Percentiles rank a stretch among this genome's conserved stretches.
Conservation (phyloP, 2,888 invertebrate genomes). For the Dicycla oo region DNA sequence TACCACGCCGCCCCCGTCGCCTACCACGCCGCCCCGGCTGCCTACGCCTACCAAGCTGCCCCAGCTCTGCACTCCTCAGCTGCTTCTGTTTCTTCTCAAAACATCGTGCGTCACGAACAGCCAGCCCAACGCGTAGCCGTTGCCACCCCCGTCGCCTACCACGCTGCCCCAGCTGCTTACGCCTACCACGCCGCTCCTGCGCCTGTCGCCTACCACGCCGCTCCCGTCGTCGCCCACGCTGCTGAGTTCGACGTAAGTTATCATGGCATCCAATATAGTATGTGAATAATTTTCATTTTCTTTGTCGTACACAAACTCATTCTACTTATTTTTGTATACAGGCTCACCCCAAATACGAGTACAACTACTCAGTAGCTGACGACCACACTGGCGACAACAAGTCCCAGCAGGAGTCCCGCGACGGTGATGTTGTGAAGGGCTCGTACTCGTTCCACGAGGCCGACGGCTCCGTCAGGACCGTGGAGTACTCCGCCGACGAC, state of each 20-base stretch:
- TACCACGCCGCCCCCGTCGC: slow-evolving; percentile 47
- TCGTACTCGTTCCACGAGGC: slow-evolving; percentile 90
- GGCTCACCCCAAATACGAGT: slow-evolving; percentile 88
- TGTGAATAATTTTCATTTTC: neutral
- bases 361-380: slow-evolving; percentile 90
- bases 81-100: slow-evolving; percentile 77
- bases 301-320: neutral
- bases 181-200: slow-evolving; percentile 50
- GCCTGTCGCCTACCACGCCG: slow-evolving; percentile 72
- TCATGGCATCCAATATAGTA: neutral
- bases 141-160: slow-evolving; percentile 57
- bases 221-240: slow-evolving; percentile 72
- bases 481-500: slow-evolving; percentile 89
- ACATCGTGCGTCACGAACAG: slow-evolving; percentile 78
- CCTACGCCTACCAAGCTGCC: slow-evolving; percentile 60
- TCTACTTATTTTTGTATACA: neutral
- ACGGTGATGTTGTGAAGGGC: slow-evolving; percentile 90
- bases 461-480: slow-evolving; percentile 89
- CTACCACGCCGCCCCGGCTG: too few relatives aligned
- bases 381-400: slow-evolving; percentile 90
- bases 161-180: slow-evolving; percentile 37
- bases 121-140: slow-evolving; percentile 62
- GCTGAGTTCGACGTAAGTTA: slow-evolving; percentile 55
- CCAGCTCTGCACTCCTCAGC: slow-evolving; percentile 75
- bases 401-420: slow-evolving; percentile 88